These are phyloP conservation scores for Cettia cetti DNA, from an alignment of 2,113 vertebrate genomes.

Conservation along the genomic window DNA sequence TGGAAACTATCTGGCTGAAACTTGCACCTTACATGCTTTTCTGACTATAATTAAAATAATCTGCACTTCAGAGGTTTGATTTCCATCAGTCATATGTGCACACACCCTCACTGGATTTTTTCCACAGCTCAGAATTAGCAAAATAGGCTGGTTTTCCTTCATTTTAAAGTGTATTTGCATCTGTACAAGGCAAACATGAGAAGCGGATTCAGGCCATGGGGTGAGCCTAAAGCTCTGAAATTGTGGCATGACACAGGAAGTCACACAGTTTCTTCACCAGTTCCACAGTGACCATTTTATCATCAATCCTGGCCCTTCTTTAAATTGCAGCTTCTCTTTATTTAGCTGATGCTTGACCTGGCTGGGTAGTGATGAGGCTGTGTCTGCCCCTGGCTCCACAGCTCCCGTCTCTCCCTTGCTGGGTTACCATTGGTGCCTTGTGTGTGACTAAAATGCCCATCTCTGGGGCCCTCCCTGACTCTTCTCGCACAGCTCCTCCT, in stretches of 20 bases:
- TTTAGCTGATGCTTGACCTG: neutral
- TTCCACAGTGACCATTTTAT: neutral
- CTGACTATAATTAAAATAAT: constrained; percentile 40
- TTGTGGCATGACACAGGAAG: neutral
- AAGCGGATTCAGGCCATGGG: neutral
- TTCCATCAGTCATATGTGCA: neutral
- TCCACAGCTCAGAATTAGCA: neutral
- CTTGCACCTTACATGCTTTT: neutral
- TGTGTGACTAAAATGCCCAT: neutral
- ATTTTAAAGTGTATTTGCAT: neutral
- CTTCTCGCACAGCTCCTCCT: neutral
- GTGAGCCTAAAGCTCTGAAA: neutral
- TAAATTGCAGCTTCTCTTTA: neutral
- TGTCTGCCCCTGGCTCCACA: neutral
- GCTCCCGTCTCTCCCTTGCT: neutral
- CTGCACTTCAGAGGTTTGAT: constrained; percentile 28
- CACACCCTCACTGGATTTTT: neutral
- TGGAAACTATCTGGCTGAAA: constrained; percentile 10
- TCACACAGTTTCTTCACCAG: neutral
- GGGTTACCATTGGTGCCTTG: neutral
- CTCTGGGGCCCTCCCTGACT: neutral
- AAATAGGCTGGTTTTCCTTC: neutral
- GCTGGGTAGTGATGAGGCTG: neutral
- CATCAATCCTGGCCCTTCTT: neutral
- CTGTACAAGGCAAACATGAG: neutral